phyloP scores from a whole-genome alignment of 2,888 invertebrate genomes.

The Schizotus pectinicornis region DNA sequence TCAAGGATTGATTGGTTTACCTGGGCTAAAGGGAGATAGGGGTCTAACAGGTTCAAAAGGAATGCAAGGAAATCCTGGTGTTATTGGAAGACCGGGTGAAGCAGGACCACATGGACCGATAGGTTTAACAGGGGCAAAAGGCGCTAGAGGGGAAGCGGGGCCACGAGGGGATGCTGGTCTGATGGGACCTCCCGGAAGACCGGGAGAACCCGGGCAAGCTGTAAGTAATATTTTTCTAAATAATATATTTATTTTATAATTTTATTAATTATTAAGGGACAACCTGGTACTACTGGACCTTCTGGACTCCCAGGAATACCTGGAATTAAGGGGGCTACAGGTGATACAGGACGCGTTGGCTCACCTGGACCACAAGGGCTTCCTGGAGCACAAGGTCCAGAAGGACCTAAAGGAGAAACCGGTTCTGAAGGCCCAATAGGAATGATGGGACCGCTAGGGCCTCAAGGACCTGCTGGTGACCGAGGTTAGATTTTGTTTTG shows the following conservation, averaged over 20 bases:
- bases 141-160: conserved; percentile 77
- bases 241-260: neutral
- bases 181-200: conserved; percentile 78
- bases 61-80: conserved; percentile 72
- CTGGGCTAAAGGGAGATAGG: conserved; percentile 76
- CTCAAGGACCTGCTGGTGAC: conserved; percentile 72
- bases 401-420: conserved; percentile 78
- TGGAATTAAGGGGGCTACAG: conserved; percentile 74
- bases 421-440: conserved; percentile 75
- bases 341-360: conserved; percentile 74
- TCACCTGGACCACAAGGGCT: conserved; percentile 71
- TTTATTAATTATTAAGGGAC: conserved; percentile 64
- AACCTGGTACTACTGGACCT: conserved; percentile 72
- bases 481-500: conserved; percentile 58
- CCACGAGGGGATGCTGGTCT: conserved; percentile 76
- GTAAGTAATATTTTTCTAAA: conserved; percentile 59
- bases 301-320: conserved; percentile 74
- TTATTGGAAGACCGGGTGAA: conserved; percentile 67
- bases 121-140: conserved; percentile 74
- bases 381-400: conserved; percentile 73
- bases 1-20: conserved; percentile 71
- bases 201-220: conserved; percentile 75
- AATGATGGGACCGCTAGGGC: conserved; percentile 71
- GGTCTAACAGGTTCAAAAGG: conserved; percentile 75
- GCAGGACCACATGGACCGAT: conserved; percentile 66